Evolutionary conservation across 2,888 invertebrate genomes (phyloP), one percentile per base, ranked within the genome.

Genomic region (Stenurella melanura): DNA sequence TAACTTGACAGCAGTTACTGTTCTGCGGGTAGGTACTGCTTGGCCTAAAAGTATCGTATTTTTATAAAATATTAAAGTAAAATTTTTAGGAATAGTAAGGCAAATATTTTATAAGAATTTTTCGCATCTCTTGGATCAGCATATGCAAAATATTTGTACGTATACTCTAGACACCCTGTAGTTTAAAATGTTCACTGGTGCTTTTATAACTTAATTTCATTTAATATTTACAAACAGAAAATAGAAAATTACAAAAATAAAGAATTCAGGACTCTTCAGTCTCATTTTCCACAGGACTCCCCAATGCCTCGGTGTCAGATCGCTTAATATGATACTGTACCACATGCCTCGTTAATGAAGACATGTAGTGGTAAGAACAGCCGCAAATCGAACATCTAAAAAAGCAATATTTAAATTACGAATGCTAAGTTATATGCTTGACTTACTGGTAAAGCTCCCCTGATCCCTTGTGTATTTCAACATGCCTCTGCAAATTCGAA

Each of bases 321-420:
- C 71, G 17, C 56, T 69, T 50, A 15, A 87, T 83, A 61, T 89
- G 89, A 81, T 87, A 86, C 50, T 88, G 87, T 5, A 89, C 87
- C 38, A 89, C 86, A 72, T 89, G 89, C 54, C 89, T 82, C 0
- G 89, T 89, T 60, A 89, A 79, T 1, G 89, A 87, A 7, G 88
- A 88, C 18, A 85, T 82, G 79, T 86, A 88, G 73, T 89, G 88
- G 77, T 88, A 89, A 10, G 87, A 87, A 72, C 87, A 88, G 19
- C 85, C 86, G 74, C 89, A 89, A 57, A 88, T 85, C 5, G 87
- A 83, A 81, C 89, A 89, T 73, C 86, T 86, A 74, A 73, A 86
- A 78, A 19, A 68, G 60, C 73, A 61, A 19, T 61, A 61, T 30
- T 30, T 54, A 56, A 26, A 54, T 34, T 56, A 11, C 4, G 30